A percentile compares a stretch with the other conserved stretches of the same genome.
Evolutionary conservation across 2,888 invertebrate species (phyloP).

Genomic region (Coelopa pilipes): DNA sequence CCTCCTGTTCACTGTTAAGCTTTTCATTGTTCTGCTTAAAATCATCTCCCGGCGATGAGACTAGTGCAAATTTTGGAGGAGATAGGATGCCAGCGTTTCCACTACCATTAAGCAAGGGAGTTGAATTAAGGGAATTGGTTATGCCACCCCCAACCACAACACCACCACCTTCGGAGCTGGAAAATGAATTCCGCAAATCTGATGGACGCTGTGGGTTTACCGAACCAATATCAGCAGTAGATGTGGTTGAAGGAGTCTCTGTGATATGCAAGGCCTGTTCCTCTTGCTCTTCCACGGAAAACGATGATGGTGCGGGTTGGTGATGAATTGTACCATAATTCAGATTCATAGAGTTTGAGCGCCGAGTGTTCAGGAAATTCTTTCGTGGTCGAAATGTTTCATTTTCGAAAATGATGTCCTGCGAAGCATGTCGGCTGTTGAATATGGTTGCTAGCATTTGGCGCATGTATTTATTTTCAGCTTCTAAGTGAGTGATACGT

Average conservation of each 20-base stretch:
- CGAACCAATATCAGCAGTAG: slow-evolving; percentile 43
- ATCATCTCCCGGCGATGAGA: slow-evolving; percentile 45
- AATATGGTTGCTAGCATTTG: slow-evolving; percentile 61
- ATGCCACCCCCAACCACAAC: slow-evolving; percentile 34
- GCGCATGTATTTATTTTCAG: slow-evolving; percentile 71
- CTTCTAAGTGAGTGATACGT: slow-evolving; percentile 75
- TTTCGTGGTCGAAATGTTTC: slow-evolving; percentile 57
- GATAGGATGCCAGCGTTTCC: slow-evolving; percentile 42
- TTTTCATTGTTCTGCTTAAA: slow-evolving; percentile 28
- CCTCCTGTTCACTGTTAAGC: slow-evolving; percentile 41
- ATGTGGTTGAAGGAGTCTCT: slow-evolving; percentile 41
- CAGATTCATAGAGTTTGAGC: slow-evolving; percentile 61
- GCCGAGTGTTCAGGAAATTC: slow-evolving; percentile 52
- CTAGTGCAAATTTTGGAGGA: slow-evolving; percentile 49
- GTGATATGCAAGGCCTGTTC: slow-evolving; percentile 47
- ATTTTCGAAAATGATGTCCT: slow-evolving; percentile 63
- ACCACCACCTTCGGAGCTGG: slow-evolving; percentile 55
- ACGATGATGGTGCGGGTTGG: slow-evolving; percentile 51
- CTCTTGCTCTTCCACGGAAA: slow-evolving; percentile 56
- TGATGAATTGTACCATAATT: slow-evolving; percentile 65
- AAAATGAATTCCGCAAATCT: slow-evolving; percentile 50
- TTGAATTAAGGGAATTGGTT: slow-evolving; percentile 40
- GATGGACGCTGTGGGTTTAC: slow-evolving; percentile 43
- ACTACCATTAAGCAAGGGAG: slow-evolving; percentile 32
- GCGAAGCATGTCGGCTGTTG: slow-evolving; percentile 52